phyloP scores from a whole-genome alignment of 1,140 invertebrate species.

The Maconellicoccus hirsutus region DNA sequence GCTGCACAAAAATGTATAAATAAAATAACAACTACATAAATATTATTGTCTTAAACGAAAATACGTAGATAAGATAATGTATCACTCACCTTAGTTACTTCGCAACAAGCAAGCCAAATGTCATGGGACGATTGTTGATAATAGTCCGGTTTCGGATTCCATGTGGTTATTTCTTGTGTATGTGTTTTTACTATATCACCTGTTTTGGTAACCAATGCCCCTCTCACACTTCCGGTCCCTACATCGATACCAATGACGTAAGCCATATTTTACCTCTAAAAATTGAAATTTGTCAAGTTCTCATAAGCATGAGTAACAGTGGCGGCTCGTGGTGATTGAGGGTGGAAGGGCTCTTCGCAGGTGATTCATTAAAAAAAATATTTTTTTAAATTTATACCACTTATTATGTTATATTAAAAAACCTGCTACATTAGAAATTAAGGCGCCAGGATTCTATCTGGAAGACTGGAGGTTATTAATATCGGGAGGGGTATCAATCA shows the following conservation, averaged over 20 bases:
- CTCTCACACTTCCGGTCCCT: constrained; percentile 77
- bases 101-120: constrained; percentile 67
- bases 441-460: too few relatives aligned
- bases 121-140: constrained; percentile 89
- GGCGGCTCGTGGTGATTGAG: too few relatives aligned
- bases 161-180: constrained; percentile 56
- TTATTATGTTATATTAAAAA: too few relatives aligned
- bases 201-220: constrained; percentile 53
- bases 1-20: constrained; percentile 39
- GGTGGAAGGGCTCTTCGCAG: too few relatives aligned
- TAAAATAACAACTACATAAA: not conserved
- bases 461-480: too few relatives aligned
- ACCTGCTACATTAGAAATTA: too few relatives aligned
- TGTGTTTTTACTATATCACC: constrained; percentile 54
- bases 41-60: not conserved
- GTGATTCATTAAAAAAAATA: too few relatives aligned
- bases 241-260: constrained; percentile 88
- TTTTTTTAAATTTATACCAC: too few relatives aligned
- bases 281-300: not conserved
- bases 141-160: constrained; percentile 59
- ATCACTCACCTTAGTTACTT: constrained; percentile 50
- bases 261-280: constrained; percentile 26
- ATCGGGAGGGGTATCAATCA: too few relatives aligned
- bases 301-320: too few relatives aligned
- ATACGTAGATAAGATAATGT: not conserved